A percentile compares a stretch with the other conserved stretches of the same genome.
These are phyloP conservation scores for Sebastes schlegelii DNA, from an alignment of 2,113 vertebrate genomes.

Conservation along the genomic window DNA sequence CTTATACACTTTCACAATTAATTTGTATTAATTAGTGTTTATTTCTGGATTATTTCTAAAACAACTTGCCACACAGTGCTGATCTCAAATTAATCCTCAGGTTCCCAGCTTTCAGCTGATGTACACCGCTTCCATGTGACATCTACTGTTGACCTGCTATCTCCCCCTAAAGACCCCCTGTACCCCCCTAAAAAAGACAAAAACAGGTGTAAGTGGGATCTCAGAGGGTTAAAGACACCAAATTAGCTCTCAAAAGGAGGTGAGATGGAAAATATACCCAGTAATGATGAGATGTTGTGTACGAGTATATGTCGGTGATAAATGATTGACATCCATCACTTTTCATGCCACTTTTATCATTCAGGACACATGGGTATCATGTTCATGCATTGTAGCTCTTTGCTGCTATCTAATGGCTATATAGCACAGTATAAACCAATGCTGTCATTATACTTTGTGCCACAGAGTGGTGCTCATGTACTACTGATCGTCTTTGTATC, in stretches of 20 bases:
- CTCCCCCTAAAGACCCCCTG: no score
- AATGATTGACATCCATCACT: background rate
- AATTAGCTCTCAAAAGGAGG: background rate
- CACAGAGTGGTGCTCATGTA: constrained; percentile 66
- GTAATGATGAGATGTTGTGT: background rate
- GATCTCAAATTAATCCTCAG: no score
- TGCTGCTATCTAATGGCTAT: constrained; percentile 49
- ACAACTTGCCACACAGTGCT: no score
- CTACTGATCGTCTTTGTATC: constrained; percentile 2
- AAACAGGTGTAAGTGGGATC: no score
- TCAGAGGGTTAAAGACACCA: no score
- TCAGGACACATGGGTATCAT: background rate
- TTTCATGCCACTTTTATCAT: background rate
- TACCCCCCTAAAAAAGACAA: no score
- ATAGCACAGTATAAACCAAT: background rate
- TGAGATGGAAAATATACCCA: background rate
- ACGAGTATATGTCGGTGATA: background rate
- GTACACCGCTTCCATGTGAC: no score
- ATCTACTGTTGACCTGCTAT: no score
- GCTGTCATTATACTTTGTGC: constrained; percentile 22
- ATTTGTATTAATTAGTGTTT: no score
- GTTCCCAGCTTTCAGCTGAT: no score
- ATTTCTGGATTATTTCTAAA: no score
- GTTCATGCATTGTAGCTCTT: background rate
- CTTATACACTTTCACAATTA: no score